A percentile compares a stretch with the other conserved stretches of the same genome.
These are phyloP conservation scores for Helicolenus hilgendorfi DNA, from an alignment of 2,797 vertebrate genomes.

Conservation along the genomic window DNA sequence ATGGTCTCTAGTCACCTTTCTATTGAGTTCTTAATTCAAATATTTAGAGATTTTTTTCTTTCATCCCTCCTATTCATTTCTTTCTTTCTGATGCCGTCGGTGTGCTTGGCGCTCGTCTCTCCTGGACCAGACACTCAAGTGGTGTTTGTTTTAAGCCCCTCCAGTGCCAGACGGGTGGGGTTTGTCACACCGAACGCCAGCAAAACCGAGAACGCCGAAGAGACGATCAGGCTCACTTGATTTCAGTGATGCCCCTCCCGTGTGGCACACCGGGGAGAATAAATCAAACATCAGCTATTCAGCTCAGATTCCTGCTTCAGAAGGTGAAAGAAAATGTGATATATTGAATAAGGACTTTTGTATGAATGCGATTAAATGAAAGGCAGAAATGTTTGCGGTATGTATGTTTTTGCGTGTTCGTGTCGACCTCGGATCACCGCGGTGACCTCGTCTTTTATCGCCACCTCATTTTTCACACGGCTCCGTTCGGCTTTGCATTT, in stretches of 20 bases:
- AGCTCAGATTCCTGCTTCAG: neutral
- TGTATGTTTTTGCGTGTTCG: neutral
- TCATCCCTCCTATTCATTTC: neutral
- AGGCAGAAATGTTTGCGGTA: neutral
- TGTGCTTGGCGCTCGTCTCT: neutral
- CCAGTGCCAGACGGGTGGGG: slow-evolving; percentile 10
- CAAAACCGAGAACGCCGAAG: neutral
- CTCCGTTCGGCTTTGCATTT: neutral
- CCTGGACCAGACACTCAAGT: neutral
- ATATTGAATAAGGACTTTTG: neutral
- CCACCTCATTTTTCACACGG: neutral
- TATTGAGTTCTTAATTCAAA: neutral
- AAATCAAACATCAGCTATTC: neutral
- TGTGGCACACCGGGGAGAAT: neutral
- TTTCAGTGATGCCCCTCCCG: neutral
- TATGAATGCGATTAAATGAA: neutral
- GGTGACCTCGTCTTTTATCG: neutral
- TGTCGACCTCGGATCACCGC: neutral
- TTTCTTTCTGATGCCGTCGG: neutral
- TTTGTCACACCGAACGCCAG: neutral
- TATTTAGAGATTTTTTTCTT: neutral
- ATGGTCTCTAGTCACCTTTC: neutral
- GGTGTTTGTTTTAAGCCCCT: slow-evolving; percentile 16
- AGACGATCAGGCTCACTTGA: neutral
- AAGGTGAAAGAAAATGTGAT: neutral